These are phyloP conservation scores for Drosophila teissieri DNA, from an alignment of 1,140 invertebrate genomes.

Conservation along the genomic window DNA sequence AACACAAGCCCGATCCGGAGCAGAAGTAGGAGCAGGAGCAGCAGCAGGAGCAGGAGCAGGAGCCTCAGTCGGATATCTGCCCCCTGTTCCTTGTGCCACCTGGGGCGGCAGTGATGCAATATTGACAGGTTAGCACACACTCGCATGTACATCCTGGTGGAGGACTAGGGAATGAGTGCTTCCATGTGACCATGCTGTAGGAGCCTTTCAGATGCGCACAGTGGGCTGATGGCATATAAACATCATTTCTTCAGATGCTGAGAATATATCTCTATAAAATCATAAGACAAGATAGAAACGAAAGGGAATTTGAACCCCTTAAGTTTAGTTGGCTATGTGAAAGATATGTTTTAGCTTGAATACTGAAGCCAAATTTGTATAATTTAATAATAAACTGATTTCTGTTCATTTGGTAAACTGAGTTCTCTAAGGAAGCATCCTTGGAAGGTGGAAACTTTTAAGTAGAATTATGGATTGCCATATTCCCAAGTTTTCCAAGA, in stretches of 20 bases:
- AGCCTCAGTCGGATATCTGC: slow-evolving; percentile 16
- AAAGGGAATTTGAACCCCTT: no score
- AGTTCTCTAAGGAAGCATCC: no score
- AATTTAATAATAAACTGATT: no score
- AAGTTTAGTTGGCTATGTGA: no score
- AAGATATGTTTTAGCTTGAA: no score
- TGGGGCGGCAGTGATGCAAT: slow-evolving; percentile 77
- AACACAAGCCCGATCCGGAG: slow-evolving; percentile 14
- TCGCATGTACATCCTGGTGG: slow-evolving; percentile 11
- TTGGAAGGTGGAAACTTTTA: no score
- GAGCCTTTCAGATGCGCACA: slow-evolving; percentile 25
- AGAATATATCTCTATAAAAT: background rate
- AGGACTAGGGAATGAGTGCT: slow-evolving; percentile 10
- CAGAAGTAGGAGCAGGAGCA: background rate
- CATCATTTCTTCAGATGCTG: background rate
- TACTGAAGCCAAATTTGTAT: no score
- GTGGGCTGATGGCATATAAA: background rate
- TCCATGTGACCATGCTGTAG: slow-evolving; percentile 35
- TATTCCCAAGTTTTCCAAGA: background rate
- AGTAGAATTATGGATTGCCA: no score
- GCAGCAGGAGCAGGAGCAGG: background rate
- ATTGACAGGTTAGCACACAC: slow-evolving; percentile 72
- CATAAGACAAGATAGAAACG: no score
- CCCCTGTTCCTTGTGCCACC: slow-evolving; percentile 44
- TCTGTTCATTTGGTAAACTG: no score